Percentiles rank a stretch among this genome's conserved stretches.
Conservation (phyloP, 2,797 vertebrate genomes). For the Peromyscus attwateri region DNA sequence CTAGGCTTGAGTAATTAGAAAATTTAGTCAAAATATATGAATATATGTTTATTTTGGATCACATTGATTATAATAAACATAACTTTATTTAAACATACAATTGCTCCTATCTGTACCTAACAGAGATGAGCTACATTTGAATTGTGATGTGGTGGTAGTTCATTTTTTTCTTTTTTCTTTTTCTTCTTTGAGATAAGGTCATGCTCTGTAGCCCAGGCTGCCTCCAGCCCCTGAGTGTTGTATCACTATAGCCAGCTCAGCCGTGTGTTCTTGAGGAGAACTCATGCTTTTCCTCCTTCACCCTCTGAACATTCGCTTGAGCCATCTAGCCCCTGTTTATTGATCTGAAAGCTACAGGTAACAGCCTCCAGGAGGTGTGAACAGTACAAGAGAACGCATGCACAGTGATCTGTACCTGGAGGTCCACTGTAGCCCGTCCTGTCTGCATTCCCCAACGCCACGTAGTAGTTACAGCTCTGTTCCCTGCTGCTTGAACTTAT, state of each 20-base stretch:
- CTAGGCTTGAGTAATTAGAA: neutral
- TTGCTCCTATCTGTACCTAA: neutral
- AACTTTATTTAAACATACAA: conserved; percentile 42
- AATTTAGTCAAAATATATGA: neutral
- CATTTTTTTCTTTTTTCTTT: neutral
- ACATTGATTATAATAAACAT: conserved; percentile 42
- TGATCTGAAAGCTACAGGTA: neutral
- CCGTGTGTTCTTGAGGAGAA: conserved; percentile 26
- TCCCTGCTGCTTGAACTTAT: conserved; percentile 8
- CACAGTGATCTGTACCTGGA: neutral
- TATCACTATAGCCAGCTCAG: neutral
- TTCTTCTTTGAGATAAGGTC: neutral
- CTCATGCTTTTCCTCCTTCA: neutral
- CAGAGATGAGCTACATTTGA: neutral
- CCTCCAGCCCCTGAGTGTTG: neutral
- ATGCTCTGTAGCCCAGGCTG: neutral
- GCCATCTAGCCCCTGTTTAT: neutral
- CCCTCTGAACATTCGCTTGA: neutral
- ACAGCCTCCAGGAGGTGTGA: conserved; percentile 1
- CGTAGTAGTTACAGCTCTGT: neutral
- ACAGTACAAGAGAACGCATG: neutral
- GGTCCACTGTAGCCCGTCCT: neutral
- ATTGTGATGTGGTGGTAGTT: neutral
- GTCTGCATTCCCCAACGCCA: neutral
- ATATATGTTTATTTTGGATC: neutral